Evolutionary conservation across 2,888 invertebrate species (phyloP), one percentile per base, ranked within the genome.

Genomic region (Hemicrepidius hirtus): DNA sequence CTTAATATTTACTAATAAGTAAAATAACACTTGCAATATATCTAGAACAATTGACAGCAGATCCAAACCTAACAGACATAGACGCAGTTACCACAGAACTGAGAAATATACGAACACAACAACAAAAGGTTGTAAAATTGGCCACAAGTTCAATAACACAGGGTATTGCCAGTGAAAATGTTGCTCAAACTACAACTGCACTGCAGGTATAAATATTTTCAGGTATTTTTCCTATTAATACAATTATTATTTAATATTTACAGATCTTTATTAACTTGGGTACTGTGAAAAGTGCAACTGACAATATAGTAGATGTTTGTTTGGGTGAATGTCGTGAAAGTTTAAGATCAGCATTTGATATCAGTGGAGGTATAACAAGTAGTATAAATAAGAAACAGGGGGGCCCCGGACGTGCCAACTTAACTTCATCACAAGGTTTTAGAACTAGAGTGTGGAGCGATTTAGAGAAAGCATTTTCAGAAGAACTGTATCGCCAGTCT

Each of bases 381-480:
- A 64, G 70, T 32, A 50, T 77, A 9, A 78, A 69, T 55, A 84
- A 83, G 66, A 78, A 75, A 37, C 84, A 84, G 83, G 85, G 83
- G 6, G 88, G 87, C 7, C 90, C 91, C 1, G 92, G 92, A 3
- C 85, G 91, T 80, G 89, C 91, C 0, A 86, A 89, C 37, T 76
- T 86, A 21, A 78, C 82, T 13, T 82, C 85, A 24, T 84, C 85
- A 5, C 85, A 85, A 76, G 85, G 90, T 62, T 89, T 92, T 79
- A 86, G 92, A 74, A 90, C 88, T 44, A 89, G 94, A 81, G 89
- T 98, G 4, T 98, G 97, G 97, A 92, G 93, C 73, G 96, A 95
- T 79, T 90, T 98, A 81, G 97, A 97, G 82, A 94, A 93, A 85
- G 87, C 96, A 7, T 94, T 97, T 83, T 94, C 94, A 82, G 91